A percentile compares a stretch with the other conserved stretches of the same genome.
phyloP scores from a whole-genome alignment of 2,888 invertebrate genomes.

The Therioaphis trifolii region DNA sequence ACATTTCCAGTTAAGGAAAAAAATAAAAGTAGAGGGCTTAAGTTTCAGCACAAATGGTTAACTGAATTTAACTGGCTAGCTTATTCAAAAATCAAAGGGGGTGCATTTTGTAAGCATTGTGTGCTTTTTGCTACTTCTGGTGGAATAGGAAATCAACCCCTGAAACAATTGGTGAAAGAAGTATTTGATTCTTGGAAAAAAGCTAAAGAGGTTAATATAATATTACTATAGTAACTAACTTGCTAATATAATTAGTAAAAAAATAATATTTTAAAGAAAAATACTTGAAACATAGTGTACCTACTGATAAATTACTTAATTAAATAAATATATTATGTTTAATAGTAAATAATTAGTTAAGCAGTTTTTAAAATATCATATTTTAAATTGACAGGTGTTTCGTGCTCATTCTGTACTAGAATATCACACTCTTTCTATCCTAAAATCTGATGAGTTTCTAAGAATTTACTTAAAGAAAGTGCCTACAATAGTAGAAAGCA shows the following conservation, averaged over 20 bases:
- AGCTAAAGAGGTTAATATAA: background rate
- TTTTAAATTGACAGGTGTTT: background rate
- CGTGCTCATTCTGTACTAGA: background rate
- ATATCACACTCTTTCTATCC: background rate
- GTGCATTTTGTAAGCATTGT: conserved; percentile 6
- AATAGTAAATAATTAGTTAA: no score
- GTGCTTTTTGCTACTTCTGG: background rate
- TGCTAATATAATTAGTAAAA: no score
- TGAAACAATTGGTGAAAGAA: background rate
- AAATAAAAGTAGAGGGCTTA: background rate
- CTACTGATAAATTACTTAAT: no score
- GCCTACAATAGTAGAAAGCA: background rate
- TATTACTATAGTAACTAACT: background rate
- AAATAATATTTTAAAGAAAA: no score
- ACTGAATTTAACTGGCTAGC: background rate
- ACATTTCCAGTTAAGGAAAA: conserved; percentile 2
- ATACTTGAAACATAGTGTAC: no score
- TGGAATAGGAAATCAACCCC: conserved; percentile 6
- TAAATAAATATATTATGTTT: no score
- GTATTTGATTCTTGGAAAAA: no score
- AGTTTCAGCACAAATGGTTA: background rate
- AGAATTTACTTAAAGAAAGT: no score
- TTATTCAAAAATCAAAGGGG: conserved; percentile 11
- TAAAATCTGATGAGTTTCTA: conserved; percentile 12
- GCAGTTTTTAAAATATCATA: no score